These are phyloP conservation scores for Hydrolagus colliei DNA, from an alignment of 2,797 vertebrate species.

Conservation along the genomic window DNA sequence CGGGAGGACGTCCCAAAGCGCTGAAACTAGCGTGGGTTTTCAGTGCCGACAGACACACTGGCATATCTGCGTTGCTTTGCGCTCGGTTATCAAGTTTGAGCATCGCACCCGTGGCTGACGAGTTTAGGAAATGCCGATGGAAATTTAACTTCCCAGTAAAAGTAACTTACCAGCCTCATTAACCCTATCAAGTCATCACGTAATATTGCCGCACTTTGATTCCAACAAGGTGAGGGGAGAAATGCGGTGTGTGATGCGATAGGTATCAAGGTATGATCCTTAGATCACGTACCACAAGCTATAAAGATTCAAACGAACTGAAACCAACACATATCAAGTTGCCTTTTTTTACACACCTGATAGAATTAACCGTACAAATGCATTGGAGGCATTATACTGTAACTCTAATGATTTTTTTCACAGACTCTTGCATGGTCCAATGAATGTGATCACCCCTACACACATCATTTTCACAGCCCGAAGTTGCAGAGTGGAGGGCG, in stretches of 20 bases:
- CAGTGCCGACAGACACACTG: too few species aligned
- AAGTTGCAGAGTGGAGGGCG: too few species aligned
- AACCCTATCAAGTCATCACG: background rate
- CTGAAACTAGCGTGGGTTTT: too few species aligned
- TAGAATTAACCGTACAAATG: background rate
- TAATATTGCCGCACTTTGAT: background rate
- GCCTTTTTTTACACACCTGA: background rate
- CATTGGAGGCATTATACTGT: background rate
- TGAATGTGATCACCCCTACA: background rate
- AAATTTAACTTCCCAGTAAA: too few species aligned
- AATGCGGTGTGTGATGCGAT: background rate
- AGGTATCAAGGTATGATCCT: background rate
- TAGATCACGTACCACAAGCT: background rate
- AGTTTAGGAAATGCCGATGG: too few species aligned
- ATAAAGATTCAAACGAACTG: background rate
- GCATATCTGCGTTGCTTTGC: too few species aligned
- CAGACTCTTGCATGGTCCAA: background rate
- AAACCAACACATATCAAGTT: constrained; percentile 1
- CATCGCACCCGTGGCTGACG: too few species aligned
- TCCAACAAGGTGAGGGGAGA: background rate
- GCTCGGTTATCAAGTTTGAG: too few species aligned
- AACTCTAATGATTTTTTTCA: background rate
- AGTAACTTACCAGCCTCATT: background rate
- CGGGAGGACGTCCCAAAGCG: too few species aligned
- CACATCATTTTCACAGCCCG: background rate